Conservation (phyloP, 2,888 invertebrate species). For the Hartigia nigra region DNA sequence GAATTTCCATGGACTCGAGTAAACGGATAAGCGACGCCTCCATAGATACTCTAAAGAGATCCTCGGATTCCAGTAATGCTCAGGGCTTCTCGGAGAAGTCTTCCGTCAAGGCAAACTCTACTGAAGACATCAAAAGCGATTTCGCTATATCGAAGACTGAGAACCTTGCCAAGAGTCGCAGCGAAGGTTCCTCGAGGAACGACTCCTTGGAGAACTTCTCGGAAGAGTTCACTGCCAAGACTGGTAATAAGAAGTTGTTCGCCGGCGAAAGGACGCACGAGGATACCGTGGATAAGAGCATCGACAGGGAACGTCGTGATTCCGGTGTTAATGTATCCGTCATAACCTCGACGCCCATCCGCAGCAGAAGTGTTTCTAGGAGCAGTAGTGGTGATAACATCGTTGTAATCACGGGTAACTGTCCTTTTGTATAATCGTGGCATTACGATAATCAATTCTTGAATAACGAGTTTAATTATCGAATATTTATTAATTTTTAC, state of each 20-base stretch:
- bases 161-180: slow-evolving; percentile 48
- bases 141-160: slow-evolving; percentile 40
- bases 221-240: slow-evolving; percentile 41
- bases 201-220: slow-evolving; percentile 58
- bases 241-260: slow-evolving; percentile 26
- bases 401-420: slow-evolving; percentile 60
- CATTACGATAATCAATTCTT: background rate
- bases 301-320: slow-evolving; percentile 40
- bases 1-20: slow-evolving; percentile 52
- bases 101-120: slow-evolving; percentile 52
- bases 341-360: slow-evolving; percentile 60
- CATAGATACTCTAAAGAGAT: slow-evolving; percentile 22
- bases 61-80: slow-evolving; percentile 30
- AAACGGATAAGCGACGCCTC: slow-evolving; percentile 47
- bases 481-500: background rate
- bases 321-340: slow-evolving; percentile 59
- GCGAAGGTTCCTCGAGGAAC: slow-evolving; percentile 55
- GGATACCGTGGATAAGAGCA: slow-evolving; percentile 42
- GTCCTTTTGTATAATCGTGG: background rate
- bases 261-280: slow-evolving; percentile 27
- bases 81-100: slow-evolving; percentile 37
- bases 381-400: slow-evolving; percentile 57
- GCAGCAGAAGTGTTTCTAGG: slow-evolving; percentile 50
- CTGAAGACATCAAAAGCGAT: slow-evolving; percentile 51
- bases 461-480: background rate